A percentile compares a stretch with the other conserved stretches of the same genome.
phyloP scores from a whole-genome alignment of 2,888 invertebrate species.

The Thelaira solivaga region DNA sequence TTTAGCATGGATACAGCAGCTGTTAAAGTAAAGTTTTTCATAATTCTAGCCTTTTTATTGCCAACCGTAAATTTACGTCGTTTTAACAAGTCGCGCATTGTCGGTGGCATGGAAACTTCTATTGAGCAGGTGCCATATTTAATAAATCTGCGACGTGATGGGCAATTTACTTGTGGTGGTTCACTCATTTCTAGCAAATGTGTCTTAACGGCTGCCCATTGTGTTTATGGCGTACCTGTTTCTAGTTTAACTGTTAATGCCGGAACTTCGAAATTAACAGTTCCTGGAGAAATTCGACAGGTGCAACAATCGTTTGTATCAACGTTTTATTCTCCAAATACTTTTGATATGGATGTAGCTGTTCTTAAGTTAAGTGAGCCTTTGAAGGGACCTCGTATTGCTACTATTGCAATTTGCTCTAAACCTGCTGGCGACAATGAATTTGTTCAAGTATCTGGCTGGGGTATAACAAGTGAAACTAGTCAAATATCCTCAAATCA shows the following conservation, averaged over 20 bases:
- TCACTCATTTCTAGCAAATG: constrained; percentile 68
- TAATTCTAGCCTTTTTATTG: constrained; percentile 1
- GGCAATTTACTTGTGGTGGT: constrained; percentile 72
- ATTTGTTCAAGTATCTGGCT: constrained; percentile 70
- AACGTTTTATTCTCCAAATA: constrained; percentile 57
- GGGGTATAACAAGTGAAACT: constrained; percentile 69
- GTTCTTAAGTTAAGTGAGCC: constrained; percentile 65
- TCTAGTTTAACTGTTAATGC: constrained; percentile 67
- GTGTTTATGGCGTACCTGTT: constrained; percentile 65
- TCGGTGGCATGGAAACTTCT: constrained; percentile 66
- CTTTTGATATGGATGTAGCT: constrained; percentile 73
- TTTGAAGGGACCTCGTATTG: constrained; percentile 61
- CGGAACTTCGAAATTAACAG: constrained; percentile 67
- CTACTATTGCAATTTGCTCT: constrained; percentile 66
- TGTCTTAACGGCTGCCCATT: constrained; percentile 74
- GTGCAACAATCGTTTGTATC: constrained; percentile 62
- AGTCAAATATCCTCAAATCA: constrained; percentile 66
- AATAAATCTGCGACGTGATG: constrained; percentile 68
- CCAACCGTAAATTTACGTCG: not conserved
- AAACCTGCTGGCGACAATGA: constrained; percentile 63
- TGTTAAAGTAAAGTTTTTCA: not conserved
- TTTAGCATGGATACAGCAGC: not conserved
- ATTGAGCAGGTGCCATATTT: constrained; percentile 70
- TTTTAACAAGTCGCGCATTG: constrained; percentile 45
- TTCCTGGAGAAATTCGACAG: constrained; percentile 61